Evolutionary conservation across 2,113 vertebrate species (phyloP), one percentile per base, ranked within the genome.

Genomic region (Xenopus laevis): DNA sequence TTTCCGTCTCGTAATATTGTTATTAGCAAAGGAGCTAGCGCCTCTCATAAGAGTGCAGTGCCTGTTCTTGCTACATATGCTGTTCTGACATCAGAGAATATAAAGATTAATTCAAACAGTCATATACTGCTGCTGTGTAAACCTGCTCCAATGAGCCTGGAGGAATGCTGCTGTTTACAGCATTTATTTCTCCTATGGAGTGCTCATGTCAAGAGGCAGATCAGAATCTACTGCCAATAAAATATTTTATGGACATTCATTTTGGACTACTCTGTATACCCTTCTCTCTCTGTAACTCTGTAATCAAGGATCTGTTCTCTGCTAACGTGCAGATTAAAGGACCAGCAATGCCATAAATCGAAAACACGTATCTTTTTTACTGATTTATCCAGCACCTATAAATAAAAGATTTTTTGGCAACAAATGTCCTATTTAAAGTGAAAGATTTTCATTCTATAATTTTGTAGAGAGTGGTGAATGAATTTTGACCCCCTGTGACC

Each of bases 101-200:
- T 74, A 66, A 74, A 66, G 71, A 66, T 74, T 74, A 47, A 74
- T 74, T 74, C 50, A 74, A 72, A 74, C 52, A 74, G 71, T 33
- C 71, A 53, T 74, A 62, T 58, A 47, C 50, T 65, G 55, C 61
- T 40, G 65, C 63, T 40, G 61, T 73, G 46, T 59, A 65, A 74
- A 66, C 63, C 63, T 74, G 71, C 62, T 74, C 52, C 62, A 45
- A 55, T 46, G 71, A 74, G 71, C 71, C 71, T 74, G 40, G 53
- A 74, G 63, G 63, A 21, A n/a, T 74, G 27, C 66, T 59, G 71
- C 63, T 58, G 63, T 74, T 58, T 55, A 33, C 20, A 20, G 40
- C 71, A 74, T 66, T 67, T 74, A 66, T 47, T 65, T 66, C 71
- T 74, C 33, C 63, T 66, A 66, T 66, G 66, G 65, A 74, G 71